Percentiles rank a stretch among this genome's conserved stretches.
Evolutionary conservation across 2,797 vertebrate species (phyloP).

Genomic region (Malurus leucopterus): DNA sequence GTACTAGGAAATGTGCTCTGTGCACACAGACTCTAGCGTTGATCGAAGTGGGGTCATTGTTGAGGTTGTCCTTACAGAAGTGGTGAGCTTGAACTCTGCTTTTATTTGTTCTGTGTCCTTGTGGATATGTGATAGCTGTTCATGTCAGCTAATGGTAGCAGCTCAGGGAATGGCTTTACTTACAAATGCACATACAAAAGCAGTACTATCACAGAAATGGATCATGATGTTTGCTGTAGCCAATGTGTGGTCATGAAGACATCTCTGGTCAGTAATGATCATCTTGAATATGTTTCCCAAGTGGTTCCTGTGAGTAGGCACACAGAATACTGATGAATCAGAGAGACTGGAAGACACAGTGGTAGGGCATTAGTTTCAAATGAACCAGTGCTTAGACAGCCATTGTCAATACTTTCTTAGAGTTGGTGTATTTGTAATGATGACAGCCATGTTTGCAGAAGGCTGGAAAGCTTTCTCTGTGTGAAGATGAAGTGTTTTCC

Average conservation of each 20-base stretch:
- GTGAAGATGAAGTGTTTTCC: neutral
- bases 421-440: neutral
- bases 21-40: neutral
- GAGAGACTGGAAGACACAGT: neutral
- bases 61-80: neutral
- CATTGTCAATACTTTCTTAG: conserved; percentile 19
- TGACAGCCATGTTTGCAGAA: neutral
- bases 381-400: neutral
- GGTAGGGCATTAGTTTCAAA: neutral
- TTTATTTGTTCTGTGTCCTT: neutral
- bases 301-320: neutral
- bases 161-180: neutral
- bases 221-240: neutral
- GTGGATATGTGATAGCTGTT: neutral
- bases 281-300: neutral
- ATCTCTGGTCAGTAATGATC: neutral
- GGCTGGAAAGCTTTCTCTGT: neutral
- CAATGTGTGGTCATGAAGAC: neutral
- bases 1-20: neutral
- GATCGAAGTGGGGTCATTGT: neutral
- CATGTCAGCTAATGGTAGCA: neutral
- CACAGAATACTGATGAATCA: neutral
- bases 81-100: neutral
- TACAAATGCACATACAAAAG: neutral
- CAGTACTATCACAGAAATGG: neutral